phyloP scores from a whole-genome alignment of 2,797 vertebrate genomes.

The Helicolenus hilgendorfi region DNA sequence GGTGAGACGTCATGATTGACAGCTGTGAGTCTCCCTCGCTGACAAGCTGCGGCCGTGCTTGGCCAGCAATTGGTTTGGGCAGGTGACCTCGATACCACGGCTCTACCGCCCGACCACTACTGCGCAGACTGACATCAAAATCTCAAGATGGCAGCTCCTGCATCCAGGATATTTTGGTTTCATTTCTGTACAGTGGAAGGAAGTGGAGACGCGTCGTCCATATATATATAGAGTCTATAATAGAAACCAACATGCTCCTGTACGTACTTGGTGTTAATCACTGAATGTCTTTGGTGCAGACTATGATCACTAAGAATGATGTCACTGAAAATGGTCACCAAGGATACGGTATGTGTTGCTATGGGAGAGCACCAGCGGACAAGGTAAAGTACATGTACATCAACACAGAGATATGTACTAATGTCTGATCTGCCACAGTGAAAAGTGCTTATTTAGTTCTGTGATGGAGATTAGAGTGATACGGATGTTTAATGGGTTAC shows the following conservation, averaged over 20 bases:
- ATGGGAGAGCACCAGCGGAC: conserved; percentile 66
- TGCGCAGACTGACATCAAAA: no score
- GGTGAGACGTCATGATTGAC: not conserved
- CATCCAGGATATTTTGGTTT: no score
- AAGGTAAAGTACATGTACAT: conserved; percentile 50
- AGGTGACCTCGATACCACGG: no score
- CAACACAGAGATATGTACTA: conserved; percentile 65
- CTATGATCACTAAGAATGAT: conserved; percentile 15
- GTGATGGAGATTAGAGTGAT: conserved; percentile 40
- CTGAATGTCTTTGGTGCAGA: conserved; percentile 17
- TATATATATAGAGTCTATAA: no score
- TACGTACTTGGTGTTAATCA: conserved; percentile 19
- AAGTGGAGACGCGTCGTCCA: no score
- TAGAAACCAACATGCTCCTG: conserved; percentile 1
- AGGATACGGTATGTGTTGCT: conserved; percentile 38
- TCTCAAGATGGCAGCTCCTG: no score
- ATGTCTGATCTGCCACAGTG: conserved; percentile 62
- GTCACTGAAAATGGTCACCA: conserved; percentile 25
- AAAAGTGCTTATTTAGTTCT: conserved; percentile 50
- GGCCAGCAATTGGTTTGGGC: no score
- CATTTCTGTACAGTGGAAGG: no score
- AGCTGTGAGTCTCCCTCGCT: not conserved
- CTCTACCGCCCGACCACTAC: no score
- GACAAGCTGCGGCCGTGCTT: not conserved
- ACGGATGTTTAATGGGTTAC: conserved; percentile 24